phyloP scores from a whole-genome alignment of 2,888 invertebrate species.

The Tricholauxania praeusta region DNA sequence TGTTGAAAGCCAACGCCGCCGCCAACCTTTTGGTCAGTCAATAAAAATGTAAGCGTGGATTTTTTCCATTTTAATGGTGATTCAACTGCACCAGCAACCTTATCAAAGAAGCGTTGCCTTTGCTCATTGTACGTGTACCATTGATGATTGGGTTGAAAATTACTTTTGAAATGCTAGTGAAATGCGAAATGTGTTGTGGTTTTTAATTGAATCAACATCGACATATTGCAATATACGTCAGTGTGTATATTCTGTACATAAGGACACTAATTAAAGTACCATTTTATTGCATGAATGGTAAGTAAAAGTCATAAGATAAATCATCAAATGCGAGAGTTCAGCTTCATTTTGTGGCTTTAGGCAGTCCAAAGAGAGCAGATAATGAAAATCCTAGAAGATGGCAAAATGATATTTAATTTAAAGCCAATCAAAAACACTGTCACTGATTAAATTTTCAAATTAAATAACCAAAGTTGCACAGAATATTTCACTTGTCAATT shows the following conservation, averaged over 20 bases:
- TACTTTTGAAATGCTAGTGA: slow-evolving; percentile 20
- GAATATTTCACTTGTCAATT: neutral
- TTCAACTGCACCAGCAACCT: neutral
- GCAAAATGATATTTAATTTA: no score
- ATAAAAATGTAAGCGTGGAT: neutral
- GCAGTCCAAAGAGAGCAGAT: no score
- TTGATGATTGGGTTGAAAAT: slow-evolving; percentile 21
- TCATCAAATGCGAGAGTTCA: no score
- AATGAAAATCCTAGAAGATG: no score
- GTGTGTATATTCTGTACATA: slow-evolving; percentile 7
- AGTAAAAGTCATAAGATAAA: no score
- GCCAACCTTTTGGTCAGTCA: slow-evolving; percentile 16
- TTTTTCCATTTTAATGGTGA: slow-evolving; percentile 4
- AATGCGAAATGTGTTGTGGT: slow-evolving; percentile 36
- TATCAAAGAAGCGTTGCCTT: no score
- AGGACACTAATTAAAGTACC: neutral
- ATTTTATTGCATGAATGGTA: no score
- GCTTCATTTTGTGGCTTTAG: no score
- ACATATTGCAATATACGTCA: slow-evolving; percentile 22
- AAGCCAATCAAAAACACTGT: no score
- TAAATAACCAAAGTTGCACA: no score
- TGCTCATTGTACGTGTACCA: neutral
- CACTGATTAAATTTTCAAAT: no score
- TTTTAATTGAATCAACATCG: slow-evolving; percentile 45
- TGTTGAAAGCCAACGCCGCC: neutral